Percentiles rank a stretch among this genome's conserved stretches.
Evolutionary conservation across 2,113 vertebrate genomes (phyloP).

Genomic region (Ageneiosus marmoratus): DNA sequence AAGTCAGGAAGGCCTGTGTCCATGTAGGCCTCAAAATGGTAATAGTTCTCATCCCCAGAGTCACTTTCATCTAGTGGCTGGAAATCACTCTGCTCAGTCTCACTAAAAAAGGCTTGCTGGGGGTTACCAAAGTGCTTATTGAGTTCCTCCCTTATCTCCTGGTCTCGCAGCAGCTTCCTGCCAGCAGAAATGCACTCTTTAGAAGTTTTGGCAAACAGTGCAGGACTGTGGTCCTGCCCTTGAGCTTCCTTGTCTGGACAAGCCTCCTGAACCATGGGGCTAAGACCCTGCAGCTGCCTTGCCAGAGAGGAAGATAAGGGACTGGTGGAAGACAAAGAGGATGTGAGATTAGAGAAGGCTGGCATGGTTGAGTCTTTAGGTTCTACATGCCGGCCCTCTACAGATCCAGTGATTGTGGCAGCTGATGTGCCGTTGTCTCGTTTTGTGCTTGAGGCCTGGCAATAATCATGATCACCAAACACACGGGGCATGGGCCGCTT

Average conservation of each 20-base stretch:
- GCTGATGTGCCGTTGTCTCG: slow-evolving; percentile 68
- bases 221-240: slow-evolving; percentile 65
- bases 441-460: slow-evolving; percentile 88
- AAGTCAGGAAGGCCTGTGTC: slow-evolving; percentile 88
- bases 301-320: slow-evolving; percentile 71
- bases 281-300: slow-evolving; percentile 78
- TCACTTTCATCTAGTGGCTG: slow-evolving; percentile 74
- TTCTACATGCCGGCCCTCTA: slow-evolving; percentile 82
- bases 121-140: slow-evolving; percentile 98
- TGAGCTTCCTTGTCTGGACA: slow-evolving; percentile 74
- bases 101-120: slow-evolving; percentile 84
- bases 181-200: slow-evolving; percentile 60
- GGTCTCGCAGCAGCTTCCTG: slow-evolving; percentile 90
- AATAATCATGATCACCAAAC: slow-evolving; percentile 98
- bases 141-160: slow-evolving; percentile 96
- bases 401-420: slow-evolving; percentile 70
- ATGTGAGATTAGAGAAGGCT: slow-evolving; percentile 67
- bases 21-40: slow-evolving; percentile 87
- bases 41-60: slow-evolving; percentile 80
- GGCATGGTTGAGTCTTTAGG: slow-evolving; percentile 85
- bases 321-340: slow-evolving; percentile 66
- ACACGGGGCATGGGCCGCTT: slow-evolving; percentile 83
- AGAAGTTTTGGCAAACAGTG: slow-evolving; percentile 53
- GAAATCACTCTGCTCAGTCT: slow-evolving; percentile 66
- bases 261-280: slow-evolving; percentile 75